A percentile compares a stretch with the other conserved stretches of the same genome.
Evolutionary conservation across 2,888 invertebrate genomes (phyloP).

Genomic region (Terebella lapidaria): DNA sequence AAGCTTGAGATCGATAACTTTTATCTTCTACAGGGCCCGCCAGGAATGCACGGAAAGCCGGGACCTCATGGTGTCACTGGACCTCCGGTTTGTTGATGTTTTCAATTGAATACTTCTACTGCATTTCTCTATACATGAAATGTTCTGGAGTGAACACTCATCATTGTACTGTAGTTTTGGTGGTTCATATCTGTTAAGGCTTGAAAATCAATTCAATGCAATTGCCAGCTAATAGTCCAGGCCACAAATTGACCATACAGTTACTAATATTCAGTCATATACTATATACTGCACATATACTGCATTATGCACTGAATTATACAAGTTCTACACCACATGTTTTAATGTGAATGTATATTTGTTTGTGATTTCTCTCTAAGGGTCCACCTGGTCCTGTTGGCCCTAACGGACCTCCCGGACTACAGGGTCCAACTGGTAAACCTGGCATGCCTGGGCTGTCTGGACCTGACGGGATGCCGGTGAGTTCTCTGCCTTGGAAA

Average conservation of each 20-base stretch:
- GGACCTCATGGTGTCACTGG: constrained; percentile 25
- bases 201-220: too few species aligned
- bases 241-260: too few species aligned
- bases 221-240: too few species aligned
- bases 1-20: not conserved
- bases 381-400: constrained; percentile 23
- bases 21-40: constrained; percentile 11
- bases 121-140: not conserved
- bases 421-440: constrained; percentile 22
- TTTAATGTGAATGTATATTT: not conserved
- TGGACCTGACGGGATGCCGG: constrained; percentile 56
- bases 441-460: constrained; percentile 25
- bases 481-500: constrained; percentile 26
- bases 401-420: constrained; percentile 22
- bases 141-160: not conserved
- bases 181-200: too few species aligned
- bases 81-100: constrained; percentile 59
- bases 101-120: not conserved
- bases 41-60: constrained; percentile 20
- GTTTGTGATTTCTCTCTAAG: constrained; percentile 4
- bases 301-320: too few species aligned
- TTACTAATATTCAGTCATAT: not conserved
- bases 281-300: not conserved
- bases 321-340: not conserved
- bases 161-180: too few species aligned